Conservation (phyloP, 2,797 vertebrate species). For the Dicrostonyx torquatus region DNA sequence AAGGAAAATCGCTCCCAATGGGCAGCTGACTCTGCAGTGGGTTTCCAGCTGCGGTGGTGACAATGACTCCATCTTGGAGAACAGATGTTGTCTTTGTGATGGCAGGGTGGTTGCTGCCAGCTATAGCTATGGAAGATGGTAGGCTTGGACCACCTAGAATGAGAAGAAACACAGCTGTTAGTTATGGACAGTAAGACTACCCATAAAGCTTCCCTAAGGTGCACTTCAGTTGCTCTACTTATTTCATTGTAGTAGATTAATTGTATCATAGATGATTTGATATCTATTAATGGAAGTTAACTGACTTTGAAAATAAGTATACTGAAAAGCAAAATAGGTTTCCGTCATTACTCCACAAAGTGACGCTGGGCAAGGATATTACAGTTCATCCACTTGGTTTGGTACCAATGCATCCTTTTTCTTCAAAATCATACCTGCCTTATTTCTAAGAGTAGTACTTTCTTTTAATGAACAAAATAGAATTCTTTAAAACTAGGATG, state of each 20-base stretch:
- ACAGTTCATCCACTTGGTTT: neutral
- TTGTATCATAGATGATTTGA: constrained; percentile 23
- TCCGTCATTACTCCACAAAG: neutral
- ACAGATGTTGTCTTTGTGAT: constrained; percentile 91
- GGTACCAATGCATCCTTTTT: neutral
- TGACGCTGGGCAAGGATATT: neutral
- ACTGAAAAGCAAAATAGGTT: neutral
- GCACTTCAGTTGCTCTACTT: neutral
- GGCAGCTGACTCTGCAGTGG: constrained; percentile 88
- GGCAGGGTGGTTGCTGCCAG: constrained; percentile 89
- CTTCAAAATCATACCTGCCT: neutral
- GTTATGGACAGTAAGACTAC: neutral
- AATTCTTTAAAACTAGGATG: neutral
- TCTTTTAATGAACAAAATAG: neutral
- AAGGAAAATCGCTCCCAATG: constrained; percentile 87
- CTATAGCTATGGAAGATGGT: constrained; percentile 88
- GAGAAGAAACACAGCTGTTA: constrained; percentile 48
- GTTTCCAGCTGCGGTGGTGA: constrained; percentile 88
- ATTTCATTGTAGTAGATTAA: neutral
- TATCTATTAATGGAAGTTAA: neutral
- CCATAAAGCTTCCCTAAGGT: neutral
- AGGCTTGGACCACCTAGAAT: constrained; percentile 84
- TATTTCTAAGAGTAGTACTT: constrained; percentile 40
- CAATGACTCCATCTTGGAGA: constrained; percentile 89
- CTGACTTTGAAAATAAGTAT: constrained; percentile 29